These are phyloP conservation scores for Plagodis pulveraria DNA, from an alignment of 2,888 invertebrate species.

Conservation along the genomic window DNA sequence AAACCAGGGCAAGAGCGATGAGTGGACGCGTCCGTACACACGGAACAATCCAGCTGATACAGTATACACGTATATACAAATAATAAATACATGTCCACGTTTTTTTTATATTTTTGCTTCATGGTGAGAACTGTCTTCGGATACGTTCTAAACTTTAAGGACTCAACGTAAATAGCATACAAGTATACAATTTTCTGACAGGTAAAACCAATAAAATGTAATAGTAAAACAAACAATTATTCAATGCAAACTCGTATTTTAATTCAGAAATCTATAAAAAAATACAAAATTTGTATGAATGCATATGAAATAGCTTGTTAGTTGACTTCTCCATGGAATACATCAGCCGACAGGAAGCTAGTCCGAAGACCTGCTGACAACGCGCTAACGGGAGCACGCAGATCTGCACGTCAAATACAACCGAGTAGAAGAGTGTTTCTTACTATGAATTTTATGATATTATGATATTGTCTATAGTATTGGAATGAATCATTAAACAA, in stretches of 20 bases:
- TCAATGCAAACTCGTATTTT: background rate
- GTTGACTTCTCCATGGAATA: conserved; percentile 58
- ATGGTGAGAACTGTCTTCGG: no score
- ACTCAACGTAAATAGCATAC: no score
- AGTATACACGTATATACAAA: no score
- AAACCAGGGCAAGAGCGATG: no score
- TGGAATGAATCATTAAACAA: no score
- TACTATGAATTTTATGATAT: background rate
- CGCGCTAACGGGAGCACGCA: conserved; percentile 58
- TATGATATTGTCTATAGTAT: no score
- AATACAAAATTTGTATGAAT: conserved; percentile 37
- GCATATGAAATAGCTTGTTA: conserved; percentile 39
- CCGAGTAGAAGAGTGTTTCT: conserved; percentile 26
- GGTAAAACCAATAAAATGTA: background rate
- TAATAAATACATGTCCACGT: no score
- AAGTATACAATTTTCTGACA: no score
- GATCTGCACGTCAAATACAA: conserved; percentile 58
- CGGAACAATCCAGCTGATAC: no score
- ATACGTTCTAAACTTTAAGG: no score
- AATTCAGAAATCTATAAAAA: conserved; percentile 26
- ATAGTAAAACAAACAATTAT: background rate
- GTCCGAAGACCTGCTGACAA: conserved; percentile 63
- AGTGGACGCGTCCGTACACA: no score
- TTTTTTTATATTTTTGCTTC: no score
- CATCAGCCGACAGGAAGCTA: conserved; percentile 60